Evolutionary conservation across 1,140 invertebrate species (phyloP).

Genomic region (Trissolcus basalis): DNA sequence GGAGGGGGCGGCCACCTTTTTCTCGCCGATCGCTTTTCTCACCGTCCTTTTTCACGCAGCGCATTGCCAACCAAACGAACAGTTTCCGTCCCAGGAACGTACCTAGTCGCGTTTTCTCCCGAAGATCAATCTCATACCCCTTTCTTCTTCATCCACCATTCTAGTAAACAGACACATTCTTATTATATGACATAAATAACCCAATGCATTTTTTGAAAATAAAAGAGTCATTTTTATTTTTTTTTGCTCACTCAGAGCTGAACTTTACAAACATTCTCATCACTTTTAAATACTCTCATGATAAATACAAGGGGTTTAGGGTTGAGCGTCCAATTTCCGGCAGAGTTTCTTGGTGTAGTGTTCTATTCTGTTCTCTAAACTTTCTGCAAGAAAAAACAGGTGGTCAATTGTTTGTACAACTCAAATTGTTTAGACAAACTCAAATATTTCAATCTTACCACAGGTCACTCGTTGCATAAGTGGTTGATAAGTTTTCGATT

Average conservation of each 20-base stretch:
- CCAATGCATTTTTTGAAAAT: no score
- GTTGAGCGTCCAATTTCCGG: constrained; percentile 57
- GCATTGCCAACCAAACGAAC: constrained; percentile 18
- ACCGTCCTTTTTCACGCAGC: constrained; percentile 26
- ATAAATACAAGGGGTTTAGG: no score
- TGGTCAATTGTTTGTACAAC: no score
- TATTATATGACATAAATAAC: no score
- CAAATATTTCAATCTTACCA: constrained; percentile 75
- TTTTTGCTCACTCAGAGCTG: no score
- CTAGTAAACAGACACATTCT: no score
- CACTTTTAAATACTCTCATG: no score
- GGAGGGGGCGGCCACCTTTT: background rate
- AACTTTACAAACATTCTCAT: no score
- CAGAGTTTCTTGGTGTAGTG: constrained; percentile 81
- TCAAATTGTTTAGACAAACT: no score
- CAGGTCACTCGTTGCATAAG: constrained; percentile 84
- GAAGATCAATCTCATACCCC: no score
- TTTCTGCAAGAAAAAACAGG: constrained; percentile 77
- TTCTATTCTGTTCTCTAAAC: constrained; percentile 84
- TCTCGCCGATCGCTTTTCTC: constrained; percentile 10
- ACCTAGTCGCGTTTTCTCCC: background rate
- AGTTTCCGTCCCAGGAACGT: background rate
- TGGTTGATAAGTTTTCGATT: constrained; percentile 83
- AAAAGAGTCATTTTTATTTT: no score
- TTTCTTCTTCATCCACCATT: no score